Base-by-base conservation (phyloP, 1,140 invertebrate genomes). In the Seison nebaliae region DNA sequence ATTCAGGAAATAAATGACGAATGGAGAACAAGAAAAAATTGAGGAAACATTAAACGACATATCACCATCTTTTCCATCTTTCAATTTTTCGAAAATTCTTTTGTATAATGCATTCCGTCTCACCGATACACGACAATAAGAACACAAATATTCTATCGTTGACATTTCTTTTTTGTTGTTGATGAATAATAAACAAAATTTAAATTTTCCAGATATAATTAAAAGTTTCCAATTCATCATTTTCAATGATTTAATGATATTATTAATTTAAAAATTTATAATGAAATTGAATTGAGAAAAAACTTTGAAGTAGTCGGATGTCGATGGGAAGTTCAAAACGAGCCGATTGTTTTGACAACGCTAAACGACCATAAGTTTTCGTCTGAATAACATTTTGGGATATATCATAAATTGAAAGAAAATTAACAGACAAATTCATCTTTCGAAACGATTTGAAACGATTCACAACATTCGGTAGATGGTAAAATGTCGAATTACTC, bases 301-400 rank as follows among this genome's bases (percentile, higher is more conserved):
- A 45, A 52, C 50, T 47, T 45, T 54, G 50, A 11, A 54, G 41
- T 7, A 35, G 9, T 37, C 46, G 48, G 49, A 53, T 53, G 38
- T 54, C 52, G 45, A 54, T 53, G 5, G 52, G 52, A 19, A 54
- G 43, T 28, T 51, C 50, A 46, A 54, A 54, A 2, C 52, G 44
- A 45, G 51, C 48, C 1, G 50, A 46, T 22, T 49, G 49, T 29
- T 51, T 46, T 20, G 51, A 52, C 16, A 54, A 40, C 1, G 48
- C 52, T 15, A 54, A 40, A n/a, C 51, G 33, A 22, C 45, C 47
- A 26, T n/a, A n/a, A n/a, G n/a, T n/a, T n/a, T n/a, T n/a, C n/a
- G n/a, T n/a, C n/a, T n/a, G n/a, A n/a, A n/a, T n/a, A n/a, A n/a
- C n/a, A n/a, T n/a, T n/a, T n/a, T n/a, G n/a, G n/a, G n/a, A n/a